Percentiles rank a stretch among this genome's conserved stretches.
Evolutionary conservation across 2,113 vertebrate species (phyloP).

Genomic region (Sialia sialis): DNA sequence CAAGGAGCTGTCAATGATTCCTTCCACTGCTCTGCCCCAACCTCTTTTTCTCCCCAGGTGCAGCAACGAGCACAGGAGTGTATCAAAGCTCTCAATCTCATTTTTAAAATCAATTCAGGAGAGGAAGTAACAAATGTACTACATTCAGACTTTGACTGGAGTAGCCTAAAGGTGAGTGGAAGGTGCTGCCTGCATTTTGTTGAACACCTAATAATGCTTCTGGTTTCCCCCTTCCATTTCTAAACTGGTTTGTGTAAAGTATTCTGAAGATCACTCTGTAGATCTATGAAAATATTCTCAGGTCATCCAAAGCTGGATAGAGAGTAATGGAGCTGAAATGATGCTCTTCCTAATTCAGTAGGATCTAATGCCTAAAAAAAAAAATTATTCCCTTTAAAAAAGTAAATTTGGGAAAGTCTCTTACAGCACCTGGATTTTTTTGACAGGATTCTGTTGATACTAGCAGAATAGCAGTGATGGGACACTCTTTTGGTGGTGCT

Average conservation of each 20-base stretch:
- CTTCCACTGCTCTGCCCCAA: neutral
- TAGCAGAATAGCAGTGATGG: slow-evolving; percentile 82
- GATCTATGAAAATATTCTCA: neutral
- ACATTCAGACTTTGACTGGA: slow-evolving; percentile 78
- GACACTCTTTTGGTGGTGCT: slow-evolving; percentile 95
- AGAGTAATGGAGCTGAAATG: neutral
- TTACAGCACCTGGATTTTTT: slow-evolving; percentile 48
- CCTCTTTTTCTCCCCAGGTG: slow-evolving; percentile 71
- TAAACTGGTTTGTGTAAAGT: neutral
- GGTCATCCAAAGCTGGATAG: neutral
- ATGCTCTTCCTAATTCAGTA: neutral
- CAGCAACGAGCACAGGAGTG: slow-evolving; percentile 87
- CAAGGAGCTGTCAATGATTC: neutral
- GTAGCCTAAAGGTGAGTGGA: slow-evolving; percentile 78
- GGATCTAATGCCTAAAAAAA: neutral
- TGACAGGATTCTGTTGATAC: slow-evolving; percentile 85
- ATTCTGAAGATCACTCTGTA: neutral
- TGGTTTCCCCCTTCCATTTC: neutral
- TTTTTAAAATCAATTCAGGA: slow-evolving; percentile 82
- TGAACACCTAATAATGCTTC: neutral
- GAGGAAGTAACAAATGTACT: slow-evolving; percentile 76
- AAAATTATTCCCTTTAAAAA: neutral
- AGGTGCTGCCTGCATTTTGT: neutral
- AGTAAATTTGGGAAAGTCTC: neutral
- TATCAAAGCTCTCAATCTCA: slow-evolving; percentile 79